A percentile compares a stretch with the other conserved stretches of the same genome.
These are phyloP conservation scores for Chaetorhynchus papuensis DNA, from an alignment of 2,113 vertebrate species.

Conservation along the genomic window DNA sequence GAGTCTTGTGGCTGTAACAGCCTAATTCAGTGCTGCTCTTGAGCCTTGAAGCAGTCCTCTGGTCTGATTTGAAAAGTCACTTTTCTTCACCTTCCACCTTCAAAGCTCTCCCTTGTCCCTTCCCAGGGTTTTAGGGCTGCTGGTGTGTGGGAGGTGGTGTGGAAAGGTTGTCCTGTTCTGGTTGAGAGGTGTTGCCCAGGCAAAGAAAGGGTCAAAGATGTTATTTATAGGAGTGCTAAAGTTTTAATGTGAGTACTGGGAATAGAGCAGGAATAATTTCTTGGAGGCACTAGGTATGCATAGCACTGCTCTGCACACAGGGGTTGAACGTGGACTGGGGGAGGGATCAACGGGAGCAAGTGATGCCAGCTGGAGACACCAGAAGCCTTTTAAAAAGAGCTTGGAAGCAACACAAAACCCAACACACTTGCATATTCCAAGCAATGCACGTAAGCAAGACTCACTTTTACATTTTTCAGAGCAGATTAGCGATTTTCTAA, in stretches of 20 bases:
- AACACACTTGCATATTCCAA: constrained; percentile 35
- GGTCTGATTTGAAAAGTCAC: neutral
- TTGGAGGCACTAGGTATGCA: neutral
- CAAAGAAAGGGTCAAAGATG: neutral
- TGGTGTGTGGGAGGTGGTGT: neutral
- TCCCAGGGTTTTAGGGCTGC: neutral
- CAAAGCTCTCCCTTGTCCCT: neutral
- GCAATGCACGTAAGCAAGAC: constrained; percentile 50
- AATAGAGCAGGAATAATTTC: neutral
- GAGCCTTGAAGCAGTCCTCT: neutral
- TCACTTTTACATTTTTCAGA: constrained; percentile 65
- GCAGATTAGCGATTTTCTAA: constrained; percentile 70
- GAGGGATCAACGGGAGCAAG: neutral
- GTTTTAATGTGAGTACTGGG: neutral
- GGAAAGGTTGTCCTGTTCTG: neutral
- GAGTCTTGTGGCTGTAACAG: neutral
- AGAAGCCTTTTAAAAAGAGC: constrained; percentile 21
- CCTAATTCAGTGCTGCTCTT: neutral
- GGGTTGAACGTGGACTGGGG: neutral
- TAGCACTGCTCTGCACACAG: neutral
- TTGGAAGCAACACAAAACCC: constrained; percentile 7
- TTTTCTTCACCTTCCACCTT: neutral
- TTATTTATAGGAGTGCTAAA: neutral
- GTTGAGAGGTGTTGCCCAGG: neutral
- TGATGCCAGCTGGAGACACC: constrained; percentile 30